Evolutionary conservation across 2,797 vertebrate genomes (phyloP), one percentile per base, ranked within the genome.

Genomic region (Danio kyathit): DNA sequence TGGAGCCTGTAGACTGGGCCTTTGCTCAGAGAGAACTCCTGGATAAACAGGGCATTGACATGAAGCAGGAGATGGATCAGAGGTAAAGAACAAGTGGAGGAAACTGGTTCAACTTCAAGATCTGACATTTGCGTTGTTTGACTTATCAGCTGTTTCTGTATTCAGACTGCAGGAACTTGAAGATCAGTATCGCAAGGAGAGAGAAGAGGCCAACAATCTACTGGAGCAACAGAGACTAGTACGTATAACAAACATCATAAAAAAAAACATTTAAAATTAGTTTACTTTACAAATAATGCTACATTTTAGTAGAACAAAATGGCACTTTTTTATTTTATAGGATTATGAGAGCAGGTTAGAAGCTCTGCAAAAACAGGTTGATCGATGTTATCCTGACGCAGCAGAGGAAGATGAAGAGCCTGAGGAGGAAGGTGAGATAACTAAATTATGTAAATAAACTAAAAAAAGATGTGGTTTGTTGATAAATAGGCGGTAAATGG

Each of bases 51-150:
- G 98, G 98, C 88, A 99, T 99, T 0, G 98, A 99, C 91, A 99
- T 99, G 98, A 99, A 99, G 88, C 97, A 98, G 89, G 98, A 99
- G 90, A 99, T 99, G 98, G 96, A 98, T 83, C 97, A 99, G 88
- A 96, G 98, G 98, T 99, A 81, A 61, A 54, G 40, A 7, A 60
- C 14, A 48, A 6, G 3, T 29, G 16, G n/a, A 9, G 21, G 19
- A 9, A 19, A 63, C 6, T 17, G 41, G 38, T 17, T 38, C 10
- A 51, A n/a, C 10, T 64, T 70, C 44, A 77, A 70, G 48, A 29
- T 57, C 44, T 71, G 14, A 51, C 46, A 4, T 48, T 19, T 75
- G 16, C 74, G 43, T 66, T 78, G 43, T 56, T 81, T 63, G 49
- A 74, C 19, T 83, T 67, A 48, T 75, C 83, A 2, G 52, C n/a